These are phyloP conservation scores for Sinocyclocheilus maitianheensis DNA, from an alignment of 2,113 vertebrate species.

Conservation along the genomic window DNA sequence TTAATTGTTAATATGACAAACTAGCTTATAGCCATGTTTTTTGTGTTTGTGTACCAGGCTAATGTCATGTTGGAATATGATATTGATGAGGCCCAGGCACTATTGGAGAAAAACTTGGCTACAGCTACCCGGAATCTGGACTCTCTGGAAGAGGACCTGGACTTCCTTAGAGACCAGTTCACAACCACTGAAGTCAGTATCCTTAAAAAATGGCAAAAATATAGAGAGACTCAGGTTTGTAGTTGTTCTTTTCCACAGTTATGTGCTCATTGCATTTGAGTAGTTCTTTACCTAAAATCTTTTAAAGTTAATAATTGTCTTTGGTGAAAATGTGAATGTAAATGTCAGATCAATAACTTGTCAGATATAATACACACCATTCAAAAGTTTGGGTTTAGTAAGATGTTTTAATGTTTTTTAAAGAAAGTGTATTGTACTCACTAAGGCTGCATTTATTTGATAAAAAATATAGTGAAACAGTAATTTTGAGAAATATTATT, in stretches of 20 bases:
- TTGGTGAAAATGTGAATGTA: too few relatives aligned
- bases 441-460: background rate
- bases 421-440: background rate
- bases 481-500: too few relatives aligned
- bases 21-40: background rate
- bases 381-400: background rate
- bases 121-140: conserved; percentile 93
- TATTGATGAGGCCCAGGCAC: conserved; percentile 92
- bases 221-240: background rate
- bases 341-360: too few relatives aligned
- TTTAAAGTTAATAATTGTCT: background rate
- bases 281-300: background rate
- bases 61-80: conserved; percentile 99
- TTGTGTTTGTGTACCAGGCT: conserved; percentile 75
- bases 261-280: background rate
- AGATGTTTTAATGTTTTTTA: background rate
- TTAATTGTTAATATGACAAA: too few relatives aligned
- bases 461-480: background rate
- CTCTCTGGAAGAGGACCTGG: conserved; percentile 92
- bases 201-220: conserved; percentile 73
- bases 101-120: conserved; percentile 93
- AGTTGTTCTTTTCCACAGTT: background rate
- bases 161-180: conserved; percentile 97
- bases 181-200: conserved; percentile 99
- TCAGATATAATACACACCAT: background rate